Evolutionary conservation across 2,113 vertebrate species (phyloP).

Genomic region (Aspiorhynchus laticeps): DNA sequence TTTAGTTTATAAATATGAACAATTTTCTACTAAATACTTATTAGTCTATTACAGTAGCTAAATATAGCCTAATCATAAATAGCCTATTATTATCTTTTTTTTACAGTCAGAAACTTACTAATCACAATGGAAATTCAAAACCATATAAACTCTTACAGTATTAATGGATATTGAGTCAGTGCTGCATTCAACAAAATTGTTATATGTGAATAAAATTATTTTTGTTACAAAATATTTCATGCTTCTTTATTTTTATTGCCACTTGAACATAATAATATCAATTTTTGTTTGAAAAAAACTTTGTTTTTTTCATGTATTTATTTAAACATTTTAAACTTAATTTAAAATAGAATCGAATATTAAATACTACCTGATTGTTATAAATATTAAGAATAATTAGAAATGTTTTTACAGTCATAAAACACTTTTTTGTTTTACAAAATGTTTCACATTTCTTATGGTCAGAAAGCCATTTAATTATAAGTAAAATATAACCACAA

Average conservation of each 20-base stretch:
- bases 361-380: neutral
- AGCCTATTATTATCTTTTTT: neutral
- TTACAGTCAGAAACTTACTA: too few relatives aligned
- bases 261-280: neutral
- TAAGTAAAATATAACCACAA: neutral
- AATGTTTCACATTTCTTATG: neutral
- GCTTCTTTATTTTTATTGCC: too few relatives aligned
- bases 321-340: neutral
- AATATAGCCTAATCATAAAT: neutral
- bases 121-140: neutral
- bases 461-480: neutral
- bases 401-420: neutral
- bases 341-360: neutral
- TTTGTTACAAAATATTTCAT: too few relatives aligned
- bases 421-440: neutral
- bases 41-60: neutral
- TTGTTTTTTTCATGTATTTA: too few relatives aligned
- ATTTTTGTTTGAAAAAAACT: too few relatives aligned
- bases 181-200: neutral
- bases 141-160: neutral
- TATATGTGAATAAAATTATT: neutral
- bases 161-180: neutral
- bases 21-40: neutral
- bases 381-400: neutral
- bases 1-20: neutral